A percentile compares a stretch with the other conserved stretches of the same genome.
These are phyloP conservation scores for Melanocharis versteri DNA, from an alignment of 2,113 vertebrate species.

Conservation along the genomic window DNA sequence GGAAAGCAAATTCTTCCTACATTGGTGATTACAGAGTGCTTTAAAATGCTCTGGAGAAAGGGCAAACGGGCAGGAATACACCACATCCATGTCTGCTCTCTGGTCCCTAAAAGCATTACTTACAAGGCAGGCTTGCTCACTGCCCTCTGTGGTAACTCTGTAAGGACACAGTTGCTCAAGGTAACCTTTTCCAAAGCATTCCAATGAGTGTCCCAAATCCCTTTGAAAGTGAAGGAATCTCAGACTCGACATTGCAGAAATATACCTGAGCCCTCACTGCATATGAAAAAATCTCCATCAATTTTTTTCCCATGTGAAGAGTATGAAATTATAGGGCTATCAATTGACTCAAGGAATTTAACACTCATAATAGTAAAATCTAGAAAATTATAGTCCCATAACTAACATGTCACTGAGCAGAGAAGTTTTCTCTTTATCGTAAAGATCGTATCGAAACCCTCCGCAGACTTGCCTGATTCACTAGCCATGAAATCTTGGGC, in stretches of 20 bases:
- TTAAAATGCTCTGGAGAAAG: background rate
- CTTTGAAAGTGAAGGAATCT: background rate
- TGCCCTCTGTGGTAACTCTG: slow-evolving; percentile 49
- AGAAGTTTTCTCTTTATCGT: background rate
- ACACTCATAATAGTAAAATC: background rate
- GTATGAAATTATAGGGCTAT: slow-evolving; percentile 28
- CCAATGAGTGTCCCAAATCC: background rate
- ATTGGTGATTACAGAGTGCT: slow-evolving; percentile 1
- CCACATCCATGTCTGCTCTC: background rate
- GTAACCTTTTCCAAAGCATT: background rate
- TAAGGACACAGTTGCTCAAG: slow-evolving; percentile 52
- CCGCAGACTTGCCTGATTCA: background rate
- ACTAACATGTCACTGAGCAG: background rate
- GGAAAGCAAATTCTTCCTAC: slow-evolving; percentile 36
- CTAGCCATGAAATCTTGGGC: slow-evolving; percentile 24
- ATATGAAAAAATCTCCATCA: slow-evolving; percentile 9
- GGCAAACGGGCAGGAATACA: slow-evolving; percentile 1
- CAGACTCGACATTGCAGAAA: background rate
- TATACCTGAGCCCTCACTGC: background rate
- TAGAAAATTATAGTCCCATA: background rate
- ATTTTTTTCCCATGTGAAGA: background rate
- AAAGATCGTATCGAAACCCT: background rate
- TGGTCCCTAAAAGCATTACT: background rate
- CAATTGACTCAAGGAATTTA: slow-evolving; percentile 32
- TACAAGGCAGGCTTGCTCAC: background rate